Evolutionary conservation across 2,888 invertebrate genomes (phyloP), one percentile per base, ranked within the genome.

Genomic region (Apodemia hepburni): DNA sequence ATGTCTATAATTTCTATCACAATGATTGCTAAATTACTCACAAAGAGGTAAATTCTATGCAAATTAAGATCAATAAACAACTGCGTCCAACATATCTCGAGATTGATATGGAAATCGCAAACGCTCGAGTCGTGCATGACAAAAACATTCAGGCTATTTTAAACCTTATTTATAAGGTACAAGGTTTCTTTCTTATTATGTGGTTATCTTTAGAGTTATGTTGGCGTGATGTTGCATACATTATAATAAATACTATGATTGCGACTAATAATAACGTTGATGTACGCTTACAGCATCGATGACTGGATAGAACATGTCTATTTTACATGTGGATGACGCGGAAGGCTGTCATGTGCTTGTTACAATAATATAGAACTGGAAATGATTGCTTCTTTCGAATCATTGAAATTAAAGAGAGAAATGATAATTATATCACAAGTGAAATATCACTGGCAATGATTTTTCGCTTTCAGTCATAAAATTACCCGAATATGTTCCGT

Each of bases 151-250:
- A 42, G 4, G 51, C 49, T 27, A 54, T 27, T 54, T 22, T 27
- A 7, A 27, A 54, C 27, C 12, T 54, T 54, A 54, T 1, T 0
- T 2, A 7, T 15, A 7, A 17, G 22, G 1, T 22, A 6, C 27
- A 27, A 22, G 54, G 54, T 27, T 54, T 27, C 15, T 54, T 54
- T 49, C 27, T 27, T 5, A 18, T 12, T 54, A 27, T 12, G 15
- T 22, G 12, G 6, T 12, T 22, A 18, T 51, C 22, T 12, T 22
- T 51, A 22, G 17, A 11, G 51, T 22, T 12, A 57, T 57, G 27
- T 29, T 57, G 68, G 66, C 70, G 64, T 70, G 67, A 63, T 61
- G 66, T 63, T 65, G 66, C 67, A 70, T 68, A 66, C 63, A 69
- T 70, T 69, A 66, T 51, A 68, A 68, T 69, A 68, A 66, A 64